Evolutionary conservation across 1,140 invertebrate species (phyloP).

Genomic region (Laupala kohalensis): DNA sequence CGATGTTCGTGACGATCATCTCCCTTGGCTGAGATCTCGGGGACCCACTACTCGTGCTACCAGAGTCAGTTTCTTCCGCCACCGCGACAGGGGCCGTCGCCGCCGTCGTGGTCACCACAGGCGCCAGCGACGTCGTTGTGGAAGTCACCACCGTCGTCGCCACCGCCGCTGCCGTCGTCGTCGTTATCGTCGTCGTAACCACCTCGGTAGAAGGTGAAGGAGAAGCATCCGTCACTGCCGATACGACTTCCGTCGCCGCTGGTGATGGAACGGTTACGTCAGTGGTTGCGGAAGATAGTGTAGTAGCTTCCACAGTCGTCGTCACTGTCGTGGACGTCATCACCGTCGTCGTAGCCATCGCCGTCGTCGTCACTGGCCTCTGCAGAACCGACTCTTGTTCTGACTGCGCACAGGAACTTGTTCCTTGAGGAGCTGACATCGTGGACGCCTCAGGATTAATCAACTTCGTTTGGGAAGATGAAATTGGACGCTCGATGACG

Average conservation of each 20-base stretch:
- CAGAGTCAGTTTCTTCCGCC: neutral
- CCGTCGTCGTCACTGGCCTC: neutral
- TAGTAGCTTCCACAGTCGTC: too few relatives aligned
- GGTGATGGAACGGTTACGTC: neutral
- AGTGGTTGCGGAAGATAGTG: too few relatives aligned
- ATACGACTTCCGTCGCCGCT: neutral
- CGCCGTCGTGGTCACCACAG: neutral
- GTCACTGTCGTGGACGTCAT: too few relatives aligned
- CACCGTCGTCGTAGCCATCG: neutral
- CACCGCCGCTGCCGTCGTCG: neutral
- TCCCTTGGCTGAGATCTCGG: conserved; percentile 14
- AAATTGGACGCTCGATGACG: conserved; percentile 12
- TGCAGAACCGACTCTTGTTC: neutral
- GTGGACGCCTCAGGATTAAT: neutral
- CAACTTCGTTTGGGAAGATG: conserved; percentile 12
- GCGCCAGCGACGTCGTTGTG: too few relatives aligned
- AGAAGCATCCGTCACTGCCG: too few relatives aligned
- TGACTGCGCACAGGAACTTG: neutral
- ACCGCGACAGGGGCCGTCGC: neutral
- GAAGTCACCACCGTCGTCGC: too few relatives aligned
- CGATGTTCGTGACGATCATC: conserved; percentile 6
- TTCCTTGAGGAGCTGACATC: neutral
- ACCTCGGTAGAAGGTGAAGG: too few relatives aligned
- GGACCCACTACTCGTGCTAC: conserved; percentile 11
- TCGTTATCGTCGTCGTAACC: neutral